Conservation (phyloP, 2,797 vertebrate genomes). For the Leucoraja ocellata region DNA sequence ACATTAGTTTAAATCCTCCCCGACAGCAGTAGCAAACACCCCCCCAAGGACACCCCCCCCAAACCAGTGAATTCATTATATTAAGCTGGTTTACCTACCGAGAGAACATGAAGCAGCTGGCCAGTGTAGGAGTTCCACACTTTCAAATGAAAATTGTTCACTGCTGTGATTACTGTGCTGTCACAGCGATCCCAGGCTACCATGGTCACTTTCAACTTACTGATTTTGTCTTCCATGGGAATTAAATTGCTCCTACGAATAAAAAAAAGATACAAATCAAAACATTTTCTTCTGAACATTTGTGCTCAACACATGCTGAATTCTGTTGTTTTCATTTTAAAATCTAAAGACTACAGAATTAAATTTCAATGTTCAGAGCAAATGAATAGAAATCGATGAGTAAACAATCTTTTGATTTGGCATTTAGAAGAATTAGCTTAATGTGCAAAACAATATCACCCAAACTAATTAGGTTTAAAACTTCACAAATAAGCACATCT, state of each 20-base stretch:
- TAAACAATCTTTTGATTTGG: not conserved
- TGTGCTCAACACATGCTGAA: not conserved
- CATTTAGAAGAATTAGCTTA: not conserved
- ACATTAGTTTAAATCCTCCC: no score
- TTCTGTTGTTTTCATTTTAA: not conserved
- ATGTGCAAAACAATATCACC: not conserved
- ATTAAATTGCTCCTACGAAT: conserved; percentile 59
- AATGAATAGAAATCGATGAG: not conserved
- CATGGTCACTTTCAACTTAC: conserved; percentile 94
- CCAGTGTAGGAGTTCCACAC: conserved; percentile 83
- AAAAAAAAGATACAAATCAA: not conserved
- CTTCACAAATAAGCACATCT: not conserved
- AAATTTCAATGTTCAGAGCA: not conserved
- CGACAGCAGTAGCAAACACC: no score
- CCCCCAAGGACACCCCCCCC: no score
- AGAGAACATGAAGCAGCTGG: conserved; percentile 83
- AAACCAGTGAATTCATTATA: not conserved
- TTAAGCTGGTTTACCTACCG: conserved; percentile 63
- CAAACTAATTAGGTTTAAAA: not conserved
- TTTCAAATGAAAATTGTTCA: conserved; percentile 94
- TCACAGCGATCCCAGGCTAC: conserved; percentile 94
- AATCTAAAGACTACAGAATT: not conserved
- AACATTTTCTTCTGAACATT: not conserved
- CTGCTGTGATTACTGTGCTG: conserved; percentile 82
- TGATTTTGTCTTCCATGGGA: conserved; percentile 79